Base-by-base conservation (phyloP, 2,113 vertebrate species). In the Porphyrio hochstetteri region DNA sequence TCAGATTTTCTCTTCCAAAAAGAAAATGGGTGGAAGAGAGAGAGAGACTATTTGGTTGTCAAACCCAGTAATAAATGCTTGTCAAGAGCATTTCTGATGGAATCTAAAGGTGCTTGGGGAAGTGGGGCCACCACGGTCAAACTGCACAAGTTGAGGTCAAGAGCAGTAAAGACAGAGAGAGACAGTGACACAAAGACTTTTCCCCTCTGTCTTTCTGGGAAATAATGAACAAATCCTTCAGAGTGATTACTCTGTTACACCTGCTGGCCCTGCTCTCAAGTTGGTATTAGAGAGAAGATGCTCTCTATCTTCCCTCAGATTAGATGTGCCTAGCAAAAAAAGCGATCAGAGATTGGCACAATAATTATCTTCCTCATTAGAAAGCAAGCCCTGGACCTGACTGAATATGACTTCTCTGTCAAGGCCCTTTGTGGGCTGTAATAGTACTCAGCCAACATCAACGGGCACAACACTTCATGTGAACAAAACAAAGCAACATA, bases 321-420 rank as follows among this genome's bases (percentile, higher is more conserved):
- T 81, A 91, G 75, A 76, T 40, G 53, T 76, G 23, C 52, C 60
- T 25, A 60, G 78, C 74, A 89, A 92, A 92, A 92, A 92, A 93
- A 71, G 56, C 1, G 2, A 81, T 94, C 87, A 89, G 88, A 95
- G 92, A 86, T 64, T 86, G 92, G 60, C 38, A 75, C 1, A 1
- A 78, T 89, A 93, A 92, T 97, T 93, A 93, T 91, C 74, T 94
- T 69, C 40, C 69, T 93, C 74, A 44, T 65, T 86, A 96, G 90
- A 94, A 86, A 71, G 63, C 29, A 88, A 75, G 65, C 50, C 65
- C 78, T 71, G 63, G 83, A 44, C 67, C 64, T 76, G 78, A 86
- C 57, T 74, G 52, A 94, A 55, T 91, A 91, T 81, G 86, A 91
- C 78, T 93, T 38, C 75, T 82, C 42, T 80, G 35, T 61, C 87